Conservation (phyloP, 2,888 invertebrate species). For the Galerucella nymphaeae region DNA sequence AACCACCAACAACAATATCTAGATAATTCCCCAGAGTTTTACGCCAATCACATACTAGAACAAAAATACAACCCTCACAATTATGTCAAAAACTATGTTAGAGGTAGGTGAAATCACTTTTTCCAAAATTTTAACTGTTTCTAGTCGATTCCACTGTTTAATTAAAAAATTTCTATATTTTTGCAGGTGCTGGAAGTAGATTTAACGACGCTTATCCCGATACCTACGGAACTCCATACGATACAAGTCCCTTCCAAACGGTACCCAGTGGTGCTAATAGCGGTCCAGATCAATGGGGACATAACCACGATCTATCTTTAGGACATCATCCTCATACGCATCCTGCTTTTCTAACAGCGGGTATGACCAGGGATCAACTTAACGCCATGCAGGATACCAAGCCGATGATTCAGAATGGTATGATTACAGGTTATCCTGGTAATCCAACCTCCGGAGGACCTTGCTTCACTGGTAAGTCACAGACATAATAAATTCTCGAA, state of each 20-base stretch:
- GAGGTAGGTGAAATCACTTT: conserved; percentile 67
- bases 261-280: conserved; percentile 67
- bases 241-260: conserved; percentile 78
- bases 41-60: conserved; percentile 69
- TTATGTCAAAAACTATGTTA: conserved; percentile 77
- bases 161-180: background rate
- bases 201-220: conserved; percentile 69
- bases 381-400: conserved; percentile 62
- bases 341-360: conserved; percentile 67
- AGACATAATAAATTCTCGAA: background rate
- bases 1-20: conserved; percentile 70
- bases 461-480: conserved; percentile 71
- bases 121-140: background rate
- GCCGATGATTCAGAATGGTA: conserved; percentile 71
- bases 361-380: conserved; percentile 59
- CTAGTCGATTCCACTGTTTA: background rate
- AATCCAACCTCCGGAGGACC: conserved; percentile 71
- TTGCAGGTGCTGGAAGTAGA: conserved; percentile 63
- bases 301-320: conserved; percentile 60
- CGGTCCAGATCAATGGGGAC: conserved; percentile 63
- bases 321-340: conserved; percentile 67
- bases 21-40: conserved; percentile 81
- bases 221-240: conserved; percentile 71
- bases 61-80: conserved; percentile 78
- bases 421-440: conserved; percentile 68